Conservation (phyloP, 1,140 invertebrate species). For the Bombus pascuorum region DNA sequence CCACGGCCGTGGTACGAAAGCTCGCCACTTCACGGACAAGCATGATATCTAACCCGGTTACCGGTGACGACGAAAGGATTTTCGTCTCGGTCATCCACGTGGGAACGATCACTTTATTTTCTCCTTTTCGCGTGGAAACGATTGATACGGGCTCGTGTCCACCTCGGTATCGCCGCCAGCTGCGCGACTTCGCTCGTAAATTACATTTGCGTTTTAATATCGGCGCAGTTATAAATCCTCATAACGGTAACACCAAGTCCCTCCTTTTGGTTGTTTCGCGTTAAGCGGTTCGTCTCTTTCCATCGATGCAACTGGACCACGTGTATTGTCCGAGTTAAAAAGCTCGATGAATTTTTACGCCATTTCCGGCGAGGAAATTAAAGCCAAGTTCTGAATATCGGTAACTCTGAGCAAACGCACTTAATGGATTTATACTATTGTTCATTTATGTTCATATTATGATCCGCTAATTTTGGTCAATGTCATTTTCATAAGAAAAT, state of each 20-base stretch:
- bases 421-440: neutral
- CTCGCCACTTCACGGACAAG: neutral
- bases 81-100: conserved; percentile 32
- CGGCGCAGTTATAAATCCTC: conserved; percentile 57
- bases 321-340: conserved; percentile 19
- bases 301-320: neutral
- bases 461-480: no score
- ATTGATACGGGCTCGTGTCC: conserved; percentile 27
- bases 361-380: conserved; percentile 16
- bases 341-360: conserved; percentile 32
- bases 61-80: conserved; percentile 13
- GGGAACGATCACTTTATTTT: conserved; percentile 3
- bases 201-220: conserved; percentile 74
- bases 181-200: conserved; percentile 58
- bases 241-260: conserved; percentile 35
- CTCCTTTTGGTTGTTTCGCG: neutral
- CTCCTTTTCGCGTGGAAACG: conserved; percentile 8
- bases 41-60: conserved; percentile 38
- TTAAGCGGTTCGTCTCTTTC: neutral
- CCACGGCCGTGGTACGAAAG: neutral
- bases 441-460: neutral
- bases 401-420: neutral
- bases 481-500: no score
- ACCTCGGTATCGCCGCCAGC: conserved; percentile 9
- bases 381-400: neutral